These are phyloP conservation scores for Hirudo medicinalis DNA, from an alignment of 1,140 invertebrate genomes.

Conservation along the genomic window DNA sequence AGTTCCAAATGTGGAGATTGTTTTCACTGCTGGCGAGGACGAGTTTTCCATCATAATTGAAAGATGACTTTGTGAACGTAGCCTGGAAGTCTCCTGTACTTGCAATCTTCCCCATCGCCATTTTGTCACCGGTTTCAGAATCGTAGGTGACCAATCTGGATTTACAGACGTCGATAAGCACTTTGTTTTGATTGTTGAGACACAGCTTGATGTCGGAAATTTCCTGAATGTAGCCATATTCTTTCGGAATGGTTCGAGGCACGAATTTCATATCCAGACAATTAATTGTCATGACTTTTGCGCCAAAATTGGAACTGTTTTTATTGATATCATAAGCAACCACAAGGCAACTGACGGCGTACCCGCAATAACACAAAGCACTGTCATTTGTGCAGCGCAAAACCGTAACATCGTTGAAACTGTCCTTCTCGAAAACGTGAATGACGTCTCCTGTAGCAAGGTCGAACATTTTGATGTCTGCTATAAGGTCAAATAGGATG, in stretches of 20 bases:
- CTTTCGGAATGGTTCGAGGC: background rate
- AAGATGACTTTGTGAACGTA: background rate
- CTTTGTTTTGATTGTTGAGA: constrained; percentile 9
- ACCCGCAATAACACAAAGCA: constrained; percentile 16
- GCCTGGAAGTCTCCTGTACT: background rate
- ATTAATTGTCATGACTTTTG: constrained; percentile 11
- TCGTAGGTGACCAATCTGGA: constrained; percentile 17
- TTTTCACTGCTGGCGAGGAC: constrained; percentile 13
- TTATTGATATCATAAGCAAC: constrained; percentile 19
- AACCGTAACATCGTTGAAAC: constrained; percentile 11
- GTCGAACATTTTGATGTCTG: constrained; percentile 20
- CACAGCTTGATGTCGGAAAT: constrained; percentile 19
- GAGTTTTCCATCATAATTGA: constrained; percentile 17
- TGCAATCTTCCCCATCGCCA: background rate
- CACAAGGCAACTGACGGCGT: constrained; percentile 20
- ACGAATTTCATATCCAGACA: background rate
- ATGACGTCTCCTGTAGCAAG: background rate
- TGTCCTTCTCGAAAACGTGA: background rate
- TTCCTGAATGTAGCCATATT: constrained; percentile 13
- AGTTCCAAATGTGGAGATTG: constrained; percentile 19
- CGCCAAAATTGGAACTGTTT: constrained; percentile 9
- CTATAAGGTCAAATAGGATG: constrained; percentile 18
- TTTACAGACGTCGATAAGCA: constrained; percentile 19
- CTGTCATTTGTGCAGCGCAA: constrained; percentile 19
- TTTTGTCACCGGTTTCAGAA: background rate